Evolutionary conservation across 2,113 vertebrate genomes (phyloP).

Genomic region (Clarias macrocephalus): DNA sequence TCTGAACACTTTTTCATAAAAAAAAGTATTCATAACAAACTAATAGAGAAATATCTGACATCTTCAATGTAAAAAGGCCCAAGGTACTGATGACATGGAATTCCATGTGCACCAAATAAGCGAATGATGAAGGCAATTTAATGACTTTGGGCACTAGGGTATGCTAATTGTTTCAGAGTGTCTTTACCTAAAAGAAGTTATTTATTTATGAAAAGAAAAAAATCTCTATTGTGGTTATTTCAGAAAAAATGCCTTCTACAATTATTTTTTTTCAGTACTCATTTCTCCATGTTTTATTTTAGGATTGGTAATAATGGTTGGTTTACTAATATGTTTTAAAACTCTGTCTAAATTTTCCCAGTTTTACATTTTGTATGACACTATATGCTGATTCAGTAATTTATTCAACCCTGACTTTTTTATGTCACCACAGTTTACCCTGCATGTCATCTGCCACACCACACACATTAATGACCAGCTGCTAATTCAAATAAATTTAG

Average conservation of each 20-base stretch:
- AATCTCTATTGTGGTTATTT: conserved; percentile 93
- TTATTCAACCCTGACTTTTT: conserved; percentile 21
- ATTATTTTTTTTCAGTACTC: conserved; percentile 83
- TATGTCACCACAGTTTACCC: conserved; percentile 12
- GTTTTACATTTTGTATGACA: neutral
- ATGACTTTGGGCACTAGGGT: conserved; percentile 93
- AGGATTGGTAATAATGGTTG: conserved; percentile 47
- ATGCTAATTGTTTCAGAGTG: conserved; percentile 98
- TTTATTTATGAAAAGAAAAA: conserved; percentile 96
- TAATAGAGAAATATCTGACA: conserved; percentile 61
- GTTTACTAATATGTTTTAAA: conserved; percentile 72
- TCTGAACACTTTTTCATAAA: conserved; percentile 77
- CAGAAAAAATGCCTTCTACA: conserved; percentile 87
- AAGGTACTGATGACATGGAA: conserved; percentile 71
- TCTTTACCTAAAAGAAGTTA: conserved; percentile 99
- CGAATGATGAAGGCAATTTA: conserved; percentile 81
- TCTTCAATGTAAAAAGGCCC: conserved; percentile 57
- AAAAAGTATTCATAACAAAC: conserved; percentile 13
- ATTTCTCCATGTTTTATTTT: conserved; percentile 68
- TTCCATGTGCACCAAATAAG: conserved; percentile 63
- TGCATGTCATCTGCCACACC: conserved; percentile 58
- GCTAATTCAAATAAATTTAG: conserved; percentile 60
- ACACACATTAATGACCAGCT: conserved; percentile 59
- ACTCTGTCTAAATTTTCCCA: conserved; percentile 57
- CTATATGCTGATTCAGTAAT: conserved; percentile 18